phyloP scores from a whole-genome alignment of 2,797 vertebrate species.

The Coracias cyanogaster region DNA sequence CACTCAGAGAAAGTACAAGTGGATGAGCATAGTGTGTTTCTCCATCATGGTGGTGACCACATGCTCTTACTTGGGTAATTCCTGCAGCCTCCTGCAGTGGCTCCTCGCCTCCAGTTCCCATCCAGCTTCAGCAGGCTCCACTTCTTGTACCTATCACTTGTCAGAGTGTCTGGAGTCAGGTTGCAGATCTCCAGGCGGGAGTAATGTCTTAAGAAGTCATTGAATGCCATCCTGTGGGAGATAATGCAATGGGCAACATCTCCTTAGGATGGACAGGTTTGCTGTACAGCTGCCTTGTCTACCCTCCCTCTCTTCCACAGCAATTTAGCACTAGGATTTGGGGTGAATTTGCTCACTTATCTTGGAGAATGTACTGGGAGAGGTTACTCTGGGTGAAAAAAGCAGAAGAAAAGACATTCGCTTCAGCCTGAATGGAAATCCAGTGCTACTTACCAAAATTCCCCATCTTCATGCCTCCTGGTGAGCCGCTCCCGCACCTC shows the following conservation, averaged over 20 bases:
- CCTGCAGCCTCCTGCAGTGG: conserved; percentile 89
- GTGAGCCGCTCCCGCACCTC: conserved; percentile 81
- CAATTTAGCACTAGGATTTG: neutral
- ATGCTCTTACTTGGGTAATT: conserved; percentile 82
- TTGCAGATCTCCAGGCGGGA: conserved; percentile 91
- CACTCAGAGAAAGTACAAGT: neutral
- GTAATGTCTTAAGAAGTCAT: conserved; percentile 87
- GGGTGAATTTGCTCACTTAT: neutral
- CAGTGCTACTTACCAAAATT: conserved; percentile 84
- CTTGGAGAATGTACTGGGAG: neutral
- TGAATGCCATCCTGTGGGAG: conserved; percentile 86
- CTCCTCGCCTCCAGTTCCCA: conserved; percentile 87
- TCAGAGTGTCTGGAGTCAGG: conserved; percentile 87
- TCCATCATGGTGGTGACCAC: neutral
- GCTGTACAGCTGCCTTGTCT: neutral
- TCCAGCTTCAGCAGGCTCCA: conserved; percentile 87
- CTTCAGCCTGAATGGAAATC: neutral
- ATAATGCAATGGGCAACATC: neutral
- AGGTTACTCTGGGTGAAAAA: neutral
- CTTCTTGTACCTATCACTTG: conserved; percentile 79
- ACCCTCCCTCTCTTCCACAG: neutral
- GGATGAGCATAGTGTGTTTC: neutral
- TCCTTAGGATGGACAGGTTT: neutral
- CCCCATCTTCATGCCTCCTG: conserved; percentile 85
- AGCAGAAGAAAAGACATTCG: neutral